phyloP scores from a whole-genome alignment of 2,113 vertebrate genomes.

The Tetrax tetrax region DNA sequence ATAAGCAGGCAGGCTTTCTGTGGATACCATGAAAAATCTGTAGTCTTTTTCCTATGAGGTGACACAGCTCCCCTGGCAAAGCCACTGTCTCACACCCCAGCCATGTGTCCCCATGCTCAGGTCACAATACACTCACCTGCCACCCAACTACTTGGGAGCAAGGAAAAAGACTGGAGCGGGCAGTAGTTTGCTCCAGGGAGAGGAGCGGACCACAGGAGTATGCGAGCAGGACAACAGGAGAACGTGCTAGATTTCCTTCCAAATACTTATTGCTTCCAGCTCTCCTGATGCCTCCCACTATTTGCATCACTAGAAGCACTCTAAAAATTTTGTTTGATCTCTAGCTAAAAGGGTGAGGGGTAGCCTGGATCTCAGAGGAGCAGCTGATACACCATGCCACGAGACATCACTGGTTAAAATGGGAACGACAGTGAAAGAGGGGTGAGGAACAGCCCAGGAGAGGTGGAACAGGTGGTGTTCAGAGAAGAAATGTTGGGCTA shows the following conservation, averaged over 20 bases:
- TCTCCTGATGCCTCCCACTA: neutral
- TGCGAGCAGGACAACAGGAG: neutral
- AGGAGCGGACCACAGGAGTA: neutral
- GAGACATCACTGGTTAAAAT: neutral
- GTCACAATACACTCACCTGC: neutral
- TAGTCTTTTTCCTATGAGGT: rapidly evolving
- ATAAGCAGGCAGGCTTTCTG: rapidly evolving
- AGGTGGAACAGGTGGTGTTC: neutral
- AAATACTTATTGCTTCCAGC: neutral
- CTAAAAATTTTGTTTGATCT: neutral
- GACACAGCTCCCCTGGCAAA: neutral
- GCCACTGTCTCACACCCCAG: neutral
- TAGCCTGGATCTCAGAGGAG: neutral
- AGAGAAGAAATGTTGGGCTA: neutral
- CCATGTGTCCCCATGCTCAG: rapidly evolving
- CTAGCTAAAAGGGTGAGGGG: neutral
- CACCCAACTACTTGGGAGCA: neutral
- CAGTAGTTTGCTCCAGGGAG: neutral
- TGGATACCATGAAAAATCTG: neutral
- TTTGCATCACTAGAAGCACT: neutral
- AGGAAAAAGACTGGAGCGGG: neutral
- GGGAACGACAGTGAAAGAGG: neutral
- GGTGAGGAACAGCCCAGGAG: neutral
- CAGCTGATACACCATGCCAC: neutral
- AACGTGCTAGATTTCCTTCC: neutral